These are phyloP conservation scores for Drosophila pseudoananassae DNA, from an alignment of 1,140 invertebrate genomes.

Conservation along the genomic window DNA sequence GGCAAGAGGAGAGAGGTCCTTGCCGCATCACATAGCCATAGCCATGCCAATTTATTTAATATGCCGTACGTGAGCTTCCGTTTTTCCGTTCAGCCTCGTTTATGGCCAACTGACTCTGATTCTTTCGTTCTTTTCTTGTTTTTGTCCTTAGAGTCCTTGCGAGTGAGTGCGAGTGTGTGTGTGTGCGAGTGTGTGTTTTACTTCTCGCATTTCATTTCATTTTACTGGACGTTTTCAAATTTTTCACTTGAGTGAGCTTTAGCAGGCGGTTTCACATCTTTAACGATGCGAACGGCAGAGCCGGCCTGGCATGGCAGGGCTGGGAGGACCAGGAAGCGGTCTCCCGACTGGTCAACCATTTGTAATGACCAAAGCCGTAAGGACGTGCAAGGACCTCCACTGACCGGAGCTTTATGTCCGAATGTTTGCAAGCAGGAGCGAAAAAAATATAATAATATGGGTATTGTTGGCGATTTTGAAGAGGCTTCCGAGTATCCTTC, in stretches of 20 bases:
- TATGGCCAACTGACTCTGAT: slow-evolving; percentile 31
- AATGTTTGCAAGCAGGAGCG: slow-evolving; percentile 22
- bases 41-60: slow-evolving; percentile 80
- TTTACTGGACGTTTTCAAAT: slow-evolving; percentile 79
- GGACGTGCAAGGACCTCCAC: slow-evolving; percentile 44
- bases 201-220: slow-evolving; percentile 64
- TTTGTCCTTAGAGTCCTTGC: slow-evolving; percentile 2
- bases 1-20: slow-evolving; percentile 4
- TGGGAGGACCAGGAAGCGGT: slow-evolving; percentile 19
- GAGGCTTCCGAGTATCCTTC: background rate
- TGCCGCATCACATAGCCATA: slow-evolving; percentile 67
- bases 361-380: slow-evolving; percentile 66
- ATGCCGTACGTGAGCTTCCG: slow-evolving; percentile 76
- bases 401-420: slow-evolving; percentile 9
- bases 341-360: slow-evolving; percentile 61
- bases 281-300: slow-evolving; percentile 45
- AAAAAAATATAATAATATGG: slow-evolving; percentile 1
- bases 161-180: background rate
- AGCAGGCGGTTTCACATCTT: slow-evolving; percentile 64
- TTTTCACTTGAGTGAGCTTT: slow-evolving; percentile 72
- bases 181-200: slow-evolving; percentile 19
- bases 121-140: slow-evolving; percentile 5
- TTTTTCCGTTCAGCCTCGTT: slow-evolving; percentile 36
- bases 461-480: slow-evolving; percentile 10
- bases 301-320: background rate